phyloP scores from a whole-genome alignment of 2,113 vertebrate genomes.

The Ochotona curzoniae region DNA sequence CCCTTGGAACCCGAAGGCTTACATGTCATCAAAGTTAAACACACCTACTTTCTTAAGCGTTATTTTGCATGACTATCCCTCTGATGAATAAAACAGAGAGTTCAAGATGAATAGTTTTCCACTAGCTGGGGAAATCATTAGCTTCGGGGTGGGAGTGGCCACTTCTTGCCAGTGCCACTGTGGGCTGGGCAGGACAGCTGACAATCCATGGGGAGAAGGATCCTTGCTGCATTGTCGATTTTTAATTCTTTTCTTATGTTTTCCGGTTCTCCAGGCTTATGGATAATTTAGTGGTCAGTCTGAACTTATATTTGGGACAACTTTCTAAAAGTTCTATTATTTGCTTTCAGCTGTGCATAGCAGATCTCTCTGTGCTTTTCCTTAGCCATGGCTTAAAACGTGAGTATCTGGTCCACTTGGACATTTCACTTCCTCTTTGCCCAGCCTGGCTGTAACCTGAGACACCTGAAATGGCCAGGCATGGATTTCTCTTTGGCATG shows the following conservation, averaged over 20 bases:
- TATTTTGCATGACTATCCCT: background rate
- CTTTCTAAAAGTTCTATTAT: background rate
- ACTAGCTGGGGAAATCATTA: background rate
- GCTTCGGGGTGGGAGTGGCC: background rate
- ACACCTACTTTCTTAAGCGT: background rate
- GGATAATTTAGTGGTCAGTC: background rate
- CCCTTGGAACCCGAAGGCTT: background rate
- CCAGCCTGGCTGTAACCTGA: background rate
- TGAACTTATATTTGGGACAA: background rate
- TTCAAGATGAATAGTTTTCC: background rate
- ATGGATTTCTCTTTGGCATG: background rate
- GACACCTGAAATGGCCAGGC: background rate
- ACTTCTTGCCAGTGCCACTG: background rate
- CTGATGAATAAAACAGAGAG: conserved; percentile 44
- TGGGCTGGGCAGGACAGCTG: background rate
- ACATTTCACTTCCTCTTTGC: background rate
- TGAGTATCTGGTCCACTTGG: background rate
- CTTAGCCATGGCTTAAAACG: background rate
- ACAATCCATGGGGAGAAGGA: background rate
- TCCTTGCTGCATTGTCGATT: background rate
- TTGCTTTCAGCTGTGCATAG: background rate
- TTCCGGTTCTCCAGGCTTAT: background rate
- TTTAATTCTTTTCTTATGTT: background rate
- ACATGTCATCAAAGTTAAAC: background rate
- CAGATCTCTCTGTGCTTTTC: background rate